Percentiles rank a stretch among this genome's conserved stretches.
Conservation (phyloP, 2,113 vertebrate genomes). For the Callopanchax toddi region DNA sequence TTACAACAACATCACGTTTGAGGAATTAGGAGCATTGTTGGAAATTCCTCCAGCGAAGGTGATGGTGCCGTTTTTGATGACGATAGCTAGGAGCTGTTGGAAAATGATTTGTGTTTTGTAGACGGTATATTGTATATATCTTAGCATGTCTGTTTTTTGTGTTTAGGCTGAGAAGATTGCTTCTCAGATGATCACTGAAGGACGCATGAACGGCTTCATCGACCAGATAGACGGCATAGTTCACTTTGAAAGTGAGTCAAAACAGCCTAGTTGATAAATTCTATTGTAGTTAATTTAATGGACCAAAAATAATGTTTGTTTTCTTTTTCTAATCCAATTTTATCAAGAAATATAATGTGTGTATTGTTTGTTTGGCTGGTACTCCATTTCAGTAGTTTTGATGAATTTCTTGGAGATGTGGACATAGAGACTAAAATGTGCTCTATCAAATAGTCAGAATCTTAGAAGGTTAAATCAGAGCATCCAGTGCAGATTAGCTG, state of each 20-base stretch:
- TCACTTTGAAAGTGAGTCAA: conserved; percentile 96
- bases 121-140: no score
- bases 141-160: conserved; percentile 3
- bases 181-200: conserved; percentile 99
- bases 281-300: background rate
- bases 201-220: conserved; percentile 98
- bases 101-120: background rate
- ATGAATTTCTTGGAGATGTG: no score
- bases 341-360: no score
- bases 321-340: background rate
- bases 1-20: conserved; percentile 99
- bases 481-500: no score
- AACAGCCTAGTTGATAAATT: no score
- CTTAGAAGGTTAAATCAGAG: no score
- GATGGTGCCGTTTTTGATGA: conserved; percentile 14
- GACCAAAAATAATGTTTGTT: background rate
- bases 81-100: background rate
- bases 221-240: conserved; percentile 99
- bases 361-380: no score
- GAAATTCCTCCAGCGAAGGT: conserved; percentile 99
- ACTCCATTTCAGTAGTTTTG: no score
- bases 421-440: no score
- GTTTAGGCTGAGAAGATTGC: conserved; percentile 96
- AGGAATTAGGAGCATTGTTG: conserved; percentile 95
- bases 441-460: no score